Percentiles rank a stretch among this genome's conserved stretches.
Conservation (phyloP, 2,797 vertebrate species). For the Acanthurus leucopareius region DNA sequence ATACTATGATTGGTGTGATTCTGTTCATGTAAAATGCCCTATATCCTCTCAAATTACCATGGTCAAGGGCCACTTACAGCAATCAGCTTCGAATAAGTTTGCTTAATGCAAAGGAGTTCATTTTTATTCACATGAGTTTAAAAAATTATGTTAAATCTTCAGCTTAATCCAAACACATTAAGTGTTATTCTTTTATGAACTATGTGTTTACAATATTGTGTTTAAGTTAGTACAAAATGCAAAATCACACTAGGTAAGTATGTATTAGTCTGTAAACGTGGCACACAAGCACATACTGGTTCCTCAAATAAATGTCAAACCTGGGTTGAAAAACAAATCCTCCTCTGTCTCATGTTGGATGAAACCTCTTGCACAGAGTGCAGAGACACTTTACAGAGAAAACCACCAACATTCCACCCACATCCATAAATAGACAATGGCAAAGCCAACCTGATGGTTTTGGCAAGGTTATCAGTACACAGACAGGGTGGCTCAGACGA, state of each 20-base stretch:
- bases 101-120: background rate
- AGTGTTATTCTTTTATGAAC: background rate
- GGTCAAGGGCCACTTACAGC: background rate
- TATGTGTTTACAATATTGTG: background rate
- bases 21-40: background rate
- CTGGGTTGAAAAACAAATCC: conserved; percentile 2
- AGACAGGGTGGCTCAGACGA: conserved; percentile 58
- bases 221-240: background rate
- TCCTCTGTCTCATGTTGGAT: background rate
- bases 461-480: conserved; percentile 59
- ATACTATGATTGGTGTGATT: background rate
- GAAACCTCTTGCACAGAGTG: conserved; percentile 20
- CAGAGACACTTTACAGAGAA: conserved; percentile 26
- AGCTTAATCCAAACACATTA: background rate
- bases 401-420: conserved; percentile 54
- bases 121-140: background rate
- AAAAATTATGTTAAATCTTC: background rate
- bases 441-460: conserved; percentile 50
- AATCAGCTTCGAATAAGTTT: background rate
- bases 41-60: background rate
- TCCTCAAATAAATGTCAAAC: background rate
- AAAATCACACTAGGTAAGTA: background rate
- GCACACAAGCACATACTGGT: background rate
- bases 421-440: conserved; percentile 60
- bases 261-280: background rate